Percentiles rank a stretch among this genome's conserved stretches.
Conservation (phyloP, 2,888 invertebrate genomes). For the Hyles lineata region DNA sequence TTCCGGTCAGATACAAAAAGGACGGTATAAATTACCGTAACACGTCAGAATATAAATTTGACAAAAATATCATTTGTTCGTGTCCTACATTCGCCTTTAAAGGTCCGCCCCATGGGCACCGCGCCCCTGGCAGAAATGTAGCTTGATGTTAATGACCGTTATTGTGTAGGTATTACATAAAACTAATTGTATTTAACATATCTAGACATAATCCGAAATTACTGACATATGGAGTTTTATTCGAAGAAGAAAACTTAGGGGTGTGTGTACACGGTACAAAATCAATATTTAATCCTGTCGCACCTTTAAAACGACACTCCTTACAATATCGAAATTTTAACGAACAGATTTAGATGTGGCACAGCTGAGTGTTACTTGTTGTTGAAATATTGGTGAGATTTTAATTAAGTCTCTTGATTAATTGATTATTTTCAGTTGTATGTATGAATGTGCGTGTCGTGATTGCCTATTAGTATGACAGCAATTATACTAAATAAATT, state of each 20-base stretch:
- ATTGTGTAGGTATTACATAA: constrained; percentile 27
- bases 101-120: constrained; percentile 34
- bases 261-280: not conserved
- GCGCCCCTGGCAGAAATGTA: constrained; percentile 41
- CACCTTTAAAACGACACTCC: not conserved
- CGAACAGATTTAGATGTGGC: not conserved
- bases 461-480: too few species aligned
- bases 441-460: too few species aligned
- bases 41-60: constrained; percentile 8
- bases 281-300: not conserved
- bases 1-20: too few species aligned
- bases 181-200: not conserved
- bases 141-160: constrained; percentile 47
- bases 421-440: too few species aligned
- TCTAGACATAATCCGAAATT: not conserved
- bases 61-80: not conserved
- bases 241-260: too few species aligned
- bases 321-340: not conserved
- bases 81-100: constrained; percentile 33
- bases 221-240: too few species aligned
- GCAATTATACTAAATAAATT: too few species aligned
- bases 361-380: too few species aligned
- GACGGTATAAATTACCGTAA: too few species aligned
- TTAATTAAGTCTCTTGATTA: too few species aligned
- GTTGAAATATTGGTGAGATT: too few species aligned